Conservation (phyloP, 1,140 invertebrate species). For the Argopecten irradians region DNA sequence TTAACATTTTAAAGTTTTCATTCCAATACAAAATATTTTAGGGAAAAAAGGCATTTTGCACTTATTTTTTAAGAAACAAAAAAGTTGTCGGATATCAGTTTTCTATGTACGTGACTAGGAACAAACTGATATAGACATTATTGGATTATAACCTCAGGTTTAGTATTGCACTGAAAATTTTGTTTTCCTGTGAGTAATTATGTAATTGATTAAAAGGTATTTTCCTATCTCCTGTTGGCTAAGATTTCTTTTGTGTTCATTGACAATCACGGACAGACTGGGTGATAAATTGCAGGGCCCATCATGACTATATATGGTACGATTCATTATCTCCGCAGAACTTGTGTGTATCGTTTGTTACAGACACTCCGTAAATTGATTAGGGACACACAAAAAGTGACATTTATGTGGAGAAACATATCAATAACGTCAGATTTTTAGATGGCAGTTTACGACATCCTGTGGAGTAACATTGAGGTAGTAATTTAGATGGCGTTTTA, state of each 20-base stretch:
- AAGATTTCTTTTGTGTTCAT: neutral
- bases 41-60: neutral
- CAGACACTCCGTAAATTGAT: constrained; percentile 14
- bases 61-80: neutral
- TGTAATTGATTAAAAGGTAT: neutral
- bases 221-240: neutral
- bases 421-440: neutral
- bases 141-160: neutral
- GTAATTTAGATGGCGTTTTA: neutral
- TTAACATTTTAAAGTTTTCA: neutral
- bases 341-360: neutral
- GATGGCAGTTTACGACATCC: neutral
- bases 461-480: constrained; percentile 4
- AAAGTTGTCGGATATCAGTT: neutral
- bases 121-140: neutral
- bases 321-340: neutral
- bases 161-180: neutral
- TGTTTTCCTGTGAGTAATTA: neutral
- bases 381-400: neutral
- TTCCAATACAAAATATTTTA: neutral
- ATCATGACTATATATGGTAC: neutral
- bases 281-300: neutral
- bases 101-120: neutral
- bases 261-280: neutral
- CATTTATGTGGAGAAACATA: neutral